Conservation (phyloP, 2,113 vertebrate species). For the Atlantisia rogersi region DNA sequence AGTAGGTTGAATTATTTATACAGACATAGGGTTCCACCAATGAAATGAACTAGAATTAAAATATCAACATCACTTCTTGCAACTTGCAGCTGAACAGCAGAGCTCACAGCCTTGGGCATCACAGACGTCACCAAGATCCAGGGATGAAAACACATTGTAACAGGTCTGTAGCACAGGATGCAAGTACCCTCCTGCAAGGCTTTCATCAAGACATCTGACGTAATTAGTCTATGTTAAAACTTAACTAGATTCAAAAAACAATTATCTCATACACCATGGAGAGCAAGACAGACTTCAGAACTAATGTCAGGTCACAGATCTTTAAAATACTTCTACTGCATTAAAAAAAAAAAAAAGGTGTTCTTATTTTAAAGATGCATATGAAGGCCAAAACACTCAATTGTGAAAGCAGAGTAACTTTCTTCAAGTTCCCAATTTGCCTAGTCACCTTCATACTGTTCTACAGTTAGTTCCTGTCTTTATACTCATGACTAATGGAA, state of each 20-base stretch:
- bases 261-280: background rate
- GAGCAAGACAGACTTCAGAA: background rate
- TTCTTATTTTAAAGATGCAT: background rate
- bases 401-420: background rate
- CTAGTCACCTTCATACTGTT: background rate
- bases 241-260: background rate
- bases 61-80: background rate
- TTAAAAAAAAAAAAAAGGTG: background rate
- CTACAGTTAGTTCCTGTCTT: background rate
- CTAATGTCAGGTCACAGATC: background rate
- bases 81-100: background rate
- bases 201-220: background rate
- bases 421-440: background rate
- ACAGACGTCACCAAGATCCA: fast-evolving
- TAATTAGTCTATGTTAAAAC: background rate
- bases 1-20: background rate
- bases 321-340: background rate
- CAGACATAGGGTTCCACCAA: background rate
- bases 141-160: background rate
- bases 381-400: background rate
- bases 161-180: background rate
- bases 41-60: background rate
- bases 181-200: background rate
- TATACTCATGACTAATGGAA: background rate
- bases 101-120: background rate